Percentiles rank a stretch among this genome's conserved stretches.
Evolutionary conservation across 2,113 vertebrate species (phyloP).

Genomic region (Sorex fumeus): DNA sequence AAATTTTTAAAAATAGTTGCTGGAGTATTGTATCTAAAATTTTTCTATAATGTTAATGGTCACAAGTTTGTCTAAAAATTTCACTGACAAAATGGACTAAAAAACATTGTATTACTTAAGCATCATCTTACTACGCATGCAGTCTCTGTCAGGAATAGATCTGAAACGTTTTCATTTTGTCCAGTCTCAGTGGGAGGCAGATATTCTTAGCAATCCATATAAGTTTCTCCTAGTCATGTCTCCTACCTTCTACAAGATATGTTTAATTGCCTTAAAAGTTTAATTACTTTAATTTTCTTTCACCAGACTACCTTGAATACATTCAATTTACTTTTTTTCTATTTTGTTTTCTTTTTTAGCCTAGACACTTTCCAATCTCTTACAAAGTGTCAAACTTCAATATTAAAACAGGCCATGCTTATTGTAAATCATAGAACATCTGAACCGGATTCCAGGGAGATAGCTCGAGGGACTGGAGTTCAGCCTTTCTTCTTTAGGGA

Average conservation of each 20-base stretch:
- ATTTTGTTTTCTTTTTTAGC: conserved; percentile 28
- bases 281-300: neutral
- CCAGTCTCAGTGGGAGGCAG: neutral
- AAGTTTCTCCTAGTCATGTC: neutral
- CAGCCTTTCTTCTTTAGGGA: too few relatives aligned
- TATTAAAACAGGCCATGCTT: neutral
- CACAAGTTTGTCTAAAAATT: conserved; percentile 31
- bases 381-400: neutral
- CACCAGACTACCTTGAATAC: neutral
- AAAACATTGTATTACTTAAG: neutral
- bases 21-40: conserved; percentile 55
- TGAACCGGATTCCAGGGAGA: neutral
- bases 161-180: neutral
- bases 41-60: conserved; percentile 44
- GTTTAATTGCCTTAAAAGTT: neutral
- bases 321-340: neutral
- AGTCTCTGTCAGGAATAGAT: neutral
- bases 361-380: neutral
- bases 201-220: neutral
- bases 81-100: conserved; percentile 18
- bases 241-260: neutral
- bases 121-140: neutral
- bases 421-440: neutral
- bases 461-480: too few relatives aligned
- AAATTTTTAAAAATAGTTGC: conserved; percentile 16